Evolutionary conservation across 2,888 invertebrate genomes (phyloP), one percentile per base, ranked within the genome.

Genomic region (Cryptus armator): DNA sequence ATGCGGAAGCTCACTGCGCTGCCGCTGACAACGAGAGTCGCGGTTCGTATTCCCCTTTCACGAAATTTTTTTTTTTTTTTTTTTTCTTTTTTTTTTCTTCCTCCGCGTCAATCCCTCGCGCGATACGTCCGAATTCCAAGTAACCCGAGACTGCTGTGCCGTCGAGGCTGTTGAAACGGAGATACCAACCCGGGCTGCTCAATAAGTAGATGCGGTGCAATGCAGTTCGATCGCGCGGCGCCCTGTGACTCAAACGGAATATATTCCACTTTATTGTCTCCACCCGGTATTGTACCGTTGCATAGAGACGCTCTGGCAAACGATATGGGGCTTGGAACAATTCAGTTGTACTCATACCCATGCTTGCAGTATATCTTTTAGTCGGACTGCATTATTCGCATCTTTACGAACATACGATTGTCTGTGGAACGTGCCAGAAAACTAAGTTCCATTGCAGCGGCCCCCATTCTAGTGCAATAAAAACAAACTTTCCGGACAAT

Each of bases 21-120:
- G 81, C 77, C 78, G 75, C 72, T 81, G 86, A 81, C 83, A 78
- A 86, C 75, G 71, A 83, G 74, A 86, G 74, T 59, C 44, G 86
- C 80, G 59, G 59, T 79, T 68, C 71, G 66, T 70, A 51, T 59
- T 76, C 32, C 53, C 53, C 46, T 67, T 76, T 68, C 53, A 53
- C 53, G 24, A 53, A 83, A 85, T 79, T 51, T 56, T 77, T 53
- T 75, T 10, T 12, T 53, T 19, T n/a, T 43, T 16, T 10, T 37
- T 53, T 5, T 6, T 24, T 14, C 56, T 67, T n/a, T 29, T 24
- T 59, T 32, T 68, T 66, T 80, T 46, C 43, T 29, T 53, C 43
- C 53, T 53, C 37, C 37, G 29, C 16, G 62, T 19, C 53, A 62
- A 46, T 48, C 24, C 32, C 37, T 9, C 48, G 62, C 46, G 62